phyloP scores from a whole-genome alignment of 2,888 invertebrate genomes.

The Ochropleura leucogaster region DNA sequence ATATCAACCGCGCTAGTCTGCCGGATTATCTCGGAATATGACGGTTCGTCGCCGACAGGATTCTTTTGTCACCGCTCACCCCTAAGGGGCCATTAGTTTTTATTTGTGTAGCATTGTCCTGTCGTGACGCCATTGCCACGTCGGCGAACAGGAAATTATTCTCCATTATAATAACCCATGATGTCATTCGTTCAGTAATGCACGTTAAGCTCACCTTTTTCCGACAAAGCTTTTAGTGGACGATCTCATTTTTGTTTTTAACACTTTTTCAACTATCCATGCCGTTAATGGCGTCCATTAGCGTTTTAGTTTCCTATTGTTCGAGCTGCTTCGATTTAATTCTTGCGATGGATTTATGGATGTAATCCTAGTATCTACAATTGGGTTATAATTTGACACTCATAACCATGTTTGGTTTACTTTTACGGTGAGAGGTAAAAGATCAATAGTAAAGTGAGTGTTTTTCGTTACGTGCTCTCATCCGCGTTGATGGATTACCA shows the following conservation, averaged over 20 bases:
- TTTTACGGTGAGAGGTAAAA: slow-evolving; percentile 6
- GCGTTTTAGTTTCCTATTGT: slow-evolving; percentile 65
- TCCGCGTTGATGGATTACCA: slow-evolving; percentile 52
- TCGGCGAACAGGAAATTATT: slow-evolving; percentile 81
- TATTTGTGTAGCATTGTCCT: slow-evolving; percentile 84
- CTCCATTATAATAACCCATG: slow-evolving; percentile 79
- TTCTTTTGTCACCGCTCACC: slow-evolving; percentile 78
- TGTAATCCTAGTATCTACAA: slow-evolving; percentile 20
- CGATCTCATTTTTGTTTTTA: slow-evolving; percentile 67
- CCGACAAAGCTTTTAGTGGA: slow-evolving; percentile 73
- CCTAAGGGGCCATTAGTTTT: slow-evolving; percentile 81
- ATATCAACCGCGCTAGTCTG: slow-evolving; percentile 73
- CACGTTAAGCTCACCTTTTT: slow-evolving; percentile 71
- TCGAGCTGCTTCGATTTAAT: slow-evolving; percentile 55
- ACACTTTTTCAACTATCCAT: slow-evolving; percentile 69
- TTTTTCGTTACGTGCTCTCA: slow-evolving; percentile 25
- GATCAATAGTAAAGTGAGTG: slow-evolving; percentile 14
- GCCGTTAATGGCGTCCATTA: slow-evolving; percentile 72
- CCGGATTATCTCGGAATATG: slow-evolving; percentile 79
- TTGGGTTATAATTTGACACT: slow-evolving; percentile 25
- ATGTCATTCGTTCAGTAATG: slow-evolving; percentile 75
- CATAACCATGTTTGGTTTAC: slow-evolving; percentile 6
- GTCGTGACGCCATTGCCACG: slow-evolving; percentile 70
- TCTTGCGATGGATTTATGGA: slow-evolving; percentile 37
- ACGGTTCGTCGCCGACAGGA: slow-evolving; percentile 70